These are phyloP conservation scores for Chaetodon auriga DNA, from an alignment of 2,113 vertebrate genomes.

Conservation along the genomic window DNA sequence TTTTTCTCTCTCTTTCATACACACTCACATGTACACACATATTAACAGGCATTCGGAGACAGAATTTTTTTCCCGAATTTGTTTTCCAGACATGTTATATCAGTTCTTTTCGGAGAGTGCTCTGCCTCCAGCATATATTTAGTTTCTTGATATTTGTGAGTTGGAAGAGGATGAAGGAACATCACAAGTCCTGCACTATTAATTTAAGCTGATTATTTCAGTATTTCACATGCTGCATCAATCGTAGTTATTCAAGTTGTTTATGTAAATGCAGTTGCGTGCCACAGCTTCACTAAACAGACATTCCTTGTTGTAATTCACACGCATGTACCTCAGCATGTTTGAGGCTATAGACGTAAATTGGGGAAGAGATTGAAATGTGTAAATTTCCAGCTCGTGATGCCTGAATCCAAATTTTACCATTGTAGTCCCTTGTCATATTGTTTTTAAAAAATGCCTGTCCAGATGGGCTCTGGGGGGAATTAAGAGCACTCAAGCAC, in stretches of 20 bases:
- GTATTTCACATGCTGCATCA: neutral
- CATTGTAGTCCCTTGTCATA: constrained; percentile 28
- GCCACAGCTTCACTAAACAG: neutral
- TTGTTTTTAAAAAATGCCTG: constrained; percentile 52
- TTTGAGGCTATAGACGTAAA: neutral
- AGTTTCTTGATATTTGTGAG: constrained; percentile 37
- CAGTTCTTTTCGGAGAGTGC: neutral
- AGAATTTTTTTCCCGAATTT: neutral
- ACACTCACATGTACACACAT: neutral
- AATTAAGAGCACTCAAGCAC: constrained; percentile 70
- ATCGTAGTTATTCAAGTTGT: neutral
- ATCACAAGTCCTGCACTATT: neutral
- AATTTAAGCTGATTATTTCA: neutral
- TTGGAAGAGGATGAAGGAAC: constrained; percentile 1
- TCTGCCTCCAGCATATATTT: too few relatives aligned
- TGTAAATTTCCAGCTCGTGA: constrained; percentile 11
- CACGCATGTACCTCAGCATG: too few relatives aligned
- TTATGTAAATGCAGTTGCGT: neutral
- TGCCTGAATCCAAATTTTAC: constrained; percentile 4
- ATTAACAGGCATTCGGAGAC: neutral
- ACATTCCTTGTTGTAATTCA: too few relatives aligned
- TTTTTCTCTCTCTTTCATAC: neutral
- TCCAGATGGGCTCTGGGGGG: constrained; percentile 65
- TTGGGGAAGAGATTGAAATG: constrained; percentile 4
- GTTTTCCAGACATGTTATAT: neutral